phyloP scores from a whole-genome alignment of 1,140 invertebrate genomes.

The Ylistrum balloti region DNA sequence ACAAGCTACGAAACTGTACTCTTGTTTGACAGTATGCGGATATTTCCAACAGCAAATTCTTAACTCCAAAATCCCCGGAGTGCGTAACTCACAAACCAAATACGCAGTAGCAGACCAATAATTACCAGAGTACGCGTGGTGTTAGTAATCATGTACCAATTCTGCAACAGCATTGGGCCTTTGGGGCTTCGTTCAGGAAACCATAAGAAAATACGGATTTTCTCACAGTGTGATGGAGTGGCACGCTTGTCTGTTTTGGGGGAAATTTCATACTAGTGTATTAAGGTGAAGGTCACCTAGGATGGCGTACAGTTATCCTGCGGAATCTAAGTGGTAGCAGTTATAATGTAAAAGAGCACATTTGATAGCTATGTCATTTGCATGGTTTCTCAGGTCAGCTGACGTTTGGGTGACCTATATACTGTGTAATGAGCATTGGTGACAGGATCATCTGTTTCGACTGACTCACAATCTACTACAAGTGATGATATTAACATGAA shows the following conservation, averaged over 20 bases:
- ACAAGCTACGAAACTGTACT: neutral
- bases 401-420: neutral
- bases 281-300: neutral
- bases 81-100: neutral
- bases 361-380: no score
- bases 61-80: neutral
- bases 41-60: neutral
- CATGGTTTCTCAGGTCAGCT: no score
- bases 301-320: no score
- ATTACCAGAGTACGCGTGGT: neutral
- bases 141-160: slow-evolving; percentile 21
- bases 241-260: neutral
- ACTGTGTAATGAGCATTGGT: no score
- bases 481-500: no score
- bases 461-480: no score
- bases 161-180: neutral
- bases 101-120: neutral
- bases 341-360: no score
- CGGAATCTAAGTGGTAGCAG: no score
- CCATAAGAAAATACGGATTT: neutral
- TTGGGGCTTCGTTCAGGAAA: neutral
- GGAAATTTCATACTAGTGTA: no score
- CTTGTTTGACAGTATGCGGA: neutral
- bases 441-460: no score
- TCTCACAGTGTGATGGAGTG: neutral